Evolutionary conservation across 2,797 vertebrate species (phyloP), one percentile per base, ranked within the genome.

Genomic region (Sebastiscus albofasciatus): DNA sequence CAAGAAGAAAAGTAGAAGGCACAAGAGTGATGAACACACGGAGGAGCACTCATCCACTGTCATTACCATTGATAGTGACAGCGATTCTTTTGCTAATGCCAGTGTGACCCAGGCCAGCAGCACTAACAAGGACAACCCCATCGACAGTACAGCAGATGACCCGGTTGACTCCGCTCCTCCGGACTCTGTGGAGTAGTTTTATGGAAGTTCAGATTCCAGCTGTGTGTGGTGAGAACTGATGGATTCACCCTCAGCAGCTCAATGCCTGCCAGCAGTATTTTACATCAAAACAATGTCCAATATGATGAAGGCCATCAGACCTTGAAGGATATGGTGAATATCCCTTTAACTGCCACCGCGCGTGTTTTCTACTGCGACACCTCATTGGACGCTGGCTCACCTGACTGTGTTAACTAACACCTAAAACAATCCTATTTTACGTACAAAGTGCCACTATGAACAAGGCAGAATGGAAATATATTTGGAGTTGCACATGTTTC

Each of bases 1-100:
- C 87, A 98, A 96, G 92, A 98, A 95, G 88, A 99, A 97, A 88
- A 96, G 96, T 72, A 96, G 92, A 82, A 97, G 91, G 67, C 95
- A 96, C 83, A 96, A 91, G 31, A 94, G 86, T 62, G 76, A 31
- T 1, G 92, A 92, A 14, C 36, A 4, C 74, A 81, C 60, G 81
- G 89, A 61, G 77, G 90, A 2, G 46, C 68, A 1, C 72, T 96
- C 96, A 10, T 93, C 96, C 0, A 81, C 95, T 20, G 92, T 98
- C 56, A 97, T 98, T 79, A 97, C 95, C 5, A 98, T 97, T 29
- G 89, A 94, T 12, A 96, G 94, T 75, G 94, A 96, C 82, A 90
- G 87, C 5, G 92, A 95, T 62, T 84, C 67, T 20, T 67, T 36
- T 56, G 72, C 72, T 8, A 67, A 87, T 46, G 72, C 80, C 66